phyloP scores from a whole-genome alignment of 1,140 invertebrate genomes.

The Belonocnema kinseyi region DNA sequence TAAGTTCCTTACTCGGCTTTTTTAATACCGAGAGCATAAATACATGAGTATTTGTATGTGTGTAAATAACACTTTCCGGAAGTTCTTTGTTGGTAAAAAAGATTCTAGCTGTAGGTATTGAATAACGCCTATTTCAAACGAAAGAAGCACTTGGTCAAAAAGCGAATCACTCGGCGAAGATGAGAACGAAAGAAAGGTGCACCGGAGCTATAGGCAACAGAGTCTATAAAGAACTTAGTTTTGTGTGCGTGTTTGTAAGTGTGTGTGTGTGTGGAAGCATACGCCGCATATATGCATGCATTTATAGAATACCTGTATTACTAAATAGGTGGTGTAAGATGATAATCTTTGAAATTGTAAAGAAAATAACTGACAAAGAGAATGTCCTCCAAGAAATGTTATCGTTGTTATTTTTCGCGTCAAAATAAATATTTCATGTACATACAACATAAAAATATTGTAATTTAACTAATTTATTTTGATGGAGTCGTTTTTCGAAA shows the following conservation, averaged over 20 bases:
- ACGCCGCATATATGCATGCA: neutral
- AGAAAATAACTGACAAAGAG: conserved; percentile 10
- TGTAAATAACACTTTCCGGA: conserved; percentile 62
- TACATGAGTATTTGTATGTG: conserved; percentile 43
- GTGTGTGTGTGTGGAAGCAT: conserved; percentile 21
- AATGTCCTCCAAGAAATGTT: neutral
- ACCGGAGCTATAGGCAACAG: conserved; percentile 14
- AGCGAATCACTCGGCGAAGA: conserved; percentile 66
- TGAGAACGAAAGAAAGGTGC: conserved; percentile 60
- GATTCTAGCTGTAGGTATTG: conserved; percentile 62
- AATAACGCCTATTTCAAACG: conserved; percentile 70
- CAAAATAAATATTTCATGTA: too few species aligned
- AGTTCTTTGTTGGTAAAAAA: conserved; percentile 62
- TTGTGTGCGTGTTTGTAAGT: neutral
- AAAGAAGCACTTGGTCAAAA: conserved; percentile 75
- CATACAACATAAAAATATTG: too few species aligned
- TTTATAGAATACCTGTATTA: neutral
- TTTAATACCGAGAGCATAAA: neutral
- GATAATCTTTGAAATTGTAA: conserved; percentile 23
- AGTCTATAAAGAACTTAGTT: neutral
- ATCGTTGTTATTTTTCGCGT: neutral
- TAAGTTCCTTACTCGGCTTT: neutral
- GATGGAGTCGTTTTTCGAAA: too few species aligned
- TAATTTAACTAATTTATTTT: too few species aligned
- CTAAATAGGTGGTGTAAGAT: conserved; percentile 24